These are phyloP conservation scores for Tupaia chinensis DNA, from an alignment of 2,113 vertebrate species.

Conservation along the genomic window DNA sequence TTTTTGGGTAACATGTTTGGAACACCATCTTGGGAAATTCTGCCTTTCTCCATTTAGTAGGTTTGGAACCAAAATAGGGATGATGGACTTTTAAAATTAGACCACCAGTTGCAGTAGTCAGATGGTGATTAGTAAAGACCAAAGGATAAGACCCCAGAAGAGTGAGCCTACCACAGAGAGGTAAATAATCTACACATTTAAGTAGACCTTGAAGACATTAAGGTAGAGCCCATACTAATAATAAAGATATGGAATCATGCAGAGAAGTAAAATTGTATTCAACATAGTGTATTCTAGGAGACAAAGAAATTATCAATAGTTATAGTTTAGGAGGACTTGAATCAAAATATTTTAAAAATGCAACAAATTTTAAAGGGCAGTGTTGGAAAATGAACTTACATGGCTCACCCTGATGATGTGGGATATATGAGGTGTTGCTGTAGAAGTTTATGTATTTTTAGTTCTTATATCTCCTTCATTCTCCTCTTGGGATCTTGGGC, in stretches of 20 bases:
- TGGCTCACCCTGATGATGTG: not conserved
- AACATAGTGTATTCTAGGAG: not conserved
- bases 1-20: slow-evolving; percentile 20
- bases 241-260: slow-evolving; percentile 6
- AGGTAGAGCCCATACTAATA: not conserved
- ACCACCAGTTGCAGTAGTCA: slow-evolving; percentile 24
- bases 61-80: slow-evolving; percentile 26
- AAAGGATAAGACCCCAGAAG: not conserved
- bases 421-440: not conserved
- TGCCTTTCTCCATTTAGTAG: not conserved
- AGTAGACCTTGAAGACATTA: not conserved
- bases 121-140: slow-evolving; percentile 33
- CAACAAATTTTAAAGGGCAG: slow-evolving; percentile 19
- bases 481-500: no score
- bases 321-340: slow-evolving; percentile 47
- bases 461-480: no score
- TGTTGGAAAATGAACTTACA: not conserved
- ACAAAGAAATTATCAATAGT: not conserved
- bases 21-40: slow-evolving; percentile 12
- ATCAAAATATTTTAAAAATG: slow-evolving; percentile 44
- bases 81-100: slow-evolving; percentile 44
- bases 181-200: not conserved
- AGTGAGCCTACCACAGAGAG: slow-evolving; percentile 18
- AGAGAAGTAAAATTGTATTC: slow-evolving; percentile 43
- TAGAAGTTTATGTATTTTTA: not conserved